These are phyloP conservation scores for Discoglossus pictus DNA, from an alignment of 2,797 vertebrate genomes.

Conservation along the genomic window DNA sequence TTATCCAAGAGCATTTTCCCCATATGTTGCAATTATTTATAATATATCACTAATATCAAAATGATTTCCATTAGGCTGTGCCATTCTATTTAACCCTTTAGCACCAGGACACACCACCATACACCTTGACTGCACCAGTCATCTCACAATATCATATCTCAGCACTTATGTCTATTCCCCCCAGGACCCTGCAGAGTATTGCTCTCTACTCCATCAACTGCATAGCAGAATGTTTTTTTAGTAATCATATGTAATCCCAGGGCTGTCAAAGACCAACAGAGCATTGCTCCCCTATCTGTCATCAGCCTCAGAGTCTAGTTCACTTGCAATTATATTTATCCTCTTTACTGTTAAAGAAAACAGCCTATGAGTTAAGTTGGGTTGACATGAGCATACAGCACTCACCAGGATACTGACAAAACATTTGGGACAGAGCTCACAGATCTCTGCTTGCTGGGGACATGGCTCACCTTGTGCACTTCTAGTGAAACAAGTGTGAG, in stretches of 20 bases:
- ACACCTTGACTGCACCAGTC: too few species aligned
- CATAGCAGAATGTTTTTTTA: constrained; percentile 20
- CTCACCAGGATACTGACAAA: constrained; percentile 1
- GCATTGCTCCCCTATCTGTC: constrained; percentile 39
- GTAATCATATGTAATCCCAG: constrained; percentile 33
- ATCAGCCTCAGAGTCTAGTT: constrained; percentile 31
- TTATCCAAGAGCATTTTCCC: too few species aligned
- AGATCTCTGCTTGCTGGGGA: not conserved
- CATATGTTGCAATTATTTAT: too few species aligned
- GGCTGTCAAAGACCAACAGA: constrained; percentile 25
- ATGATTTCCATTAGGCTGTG: too few species aligned
- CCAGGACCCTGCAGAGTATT: constrained; percentile 6
- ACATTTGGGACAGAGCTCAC: rapidly evolving
- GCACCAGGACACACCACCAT: too few species aligned
- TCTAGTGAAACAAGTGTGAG: constrained; percentile 71
- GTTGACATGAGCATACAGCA: constrained; percentile 8
- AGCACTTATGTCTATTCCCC: too few species aligned
- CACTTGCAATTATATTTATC: constrained; percentile 14
- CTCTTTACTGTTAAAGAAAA: constrained; percentile 10
- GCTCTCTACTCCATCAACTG: constrained; percentile 10
- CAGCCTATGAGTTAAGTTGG: constrained; percentile 3
- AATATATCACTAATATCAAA: too few species aligned
- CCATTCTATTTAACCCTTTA: constrained; percentile 3
- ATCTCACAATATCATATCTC: too few species aligned
- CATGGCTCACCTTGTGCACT: constrained; percentile 88